A percentile compares a stretch with the other conserved stretches of the same genome.
These are phyloP conservation scores for Sebastes cheni DNA, from an alignment of 2,797 vertebrate species.

Conservation along the genomic window DNA sequence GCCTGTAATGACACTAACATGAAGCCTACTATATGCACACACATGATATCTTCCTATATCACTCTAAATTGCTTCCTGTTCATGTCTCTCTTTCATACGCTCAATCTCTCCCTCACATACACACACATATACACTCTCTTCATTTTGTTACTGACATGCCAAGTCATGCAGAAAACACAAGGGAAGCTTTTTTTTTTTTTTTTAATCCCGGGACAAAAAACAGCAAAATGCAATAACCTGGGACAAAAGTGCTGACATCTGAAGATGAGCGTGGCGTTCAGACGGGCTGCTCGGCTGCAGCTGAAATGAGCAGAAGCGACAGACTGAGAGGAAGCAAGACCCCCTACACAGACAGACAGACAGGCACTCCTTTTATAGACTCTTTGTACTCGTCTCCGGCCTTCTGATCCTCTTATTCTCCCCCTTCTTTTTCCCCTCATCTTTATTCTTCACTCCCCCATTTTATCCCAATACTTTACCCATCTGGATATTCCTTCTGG, in stretches of 20 bases:
- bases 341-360: constrained; percentile 1
- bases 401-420: constrained; percentile 16
- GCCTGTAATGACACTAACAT: not conserved
- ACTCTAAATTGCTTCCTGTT: constrained; percentile 3
- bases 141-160: constrained; percentile 54
- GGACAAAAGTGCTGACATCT: constrained; percentile 64
- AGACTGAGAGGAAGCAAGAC: not conserved
- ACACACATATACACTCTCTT: constrained; percentile 8
- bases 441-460: constrained; percentile 9
- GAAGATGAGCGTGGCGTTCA: constrained; percentile 46
- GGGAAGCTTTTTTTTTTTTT: constrained; percentile 32
- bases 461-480: constrained; percentile 11
- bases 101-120: constrained; percentile 18
- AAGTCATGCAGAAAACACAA: constrained; percentile 64
- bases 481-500: constrained; percentile 16
- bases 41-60: not conserved
- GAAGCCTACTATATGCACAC: not conserved
- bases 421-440: not conserved
- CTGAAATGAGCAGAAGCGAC: constrained; percentile 42
- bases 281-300: constrained; percentile 12
- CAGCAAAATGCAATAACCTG: constrained; percentile 60
- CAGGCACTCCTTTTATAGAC: constrained; percentile 2
- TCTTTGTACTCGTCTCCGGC: constrained; percentile 8
- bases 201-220: constrained; percentile 45
- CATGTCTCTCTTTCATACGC: constrained; percentile 13